Conservation (phyloP, 1,140 invertebrate genomes). For the Bombyx mandarina region DNA sequence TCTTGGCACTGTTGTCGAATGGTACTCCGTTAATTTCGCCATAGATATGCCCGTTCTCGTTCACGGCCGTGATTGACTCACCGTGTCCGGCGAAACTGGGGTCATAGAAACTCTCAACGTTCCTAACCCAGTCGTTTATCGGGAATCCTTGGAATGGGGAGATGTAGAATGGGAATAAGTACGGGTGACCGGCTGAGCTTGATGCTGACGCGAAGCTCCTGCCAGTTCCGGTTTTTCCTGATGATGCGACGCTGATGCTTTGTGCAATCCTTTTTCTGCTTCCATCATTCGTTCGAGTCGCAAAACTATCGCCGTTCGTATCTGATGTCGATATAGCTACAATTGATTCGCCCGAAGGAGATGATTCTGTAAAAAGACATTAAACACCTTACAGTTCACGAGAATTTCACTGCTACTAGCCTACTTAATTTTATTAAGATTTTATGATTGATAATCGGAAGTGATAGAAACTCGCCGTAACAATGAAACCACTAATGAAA, state of each 20-base stretch:
- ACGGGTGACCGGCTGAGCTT: slow-evolving; percentile 13
- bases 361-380: slow-evolving; percentile 20
- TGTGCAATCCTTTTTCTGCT: background rate
- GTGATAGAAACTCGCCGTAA: no score
- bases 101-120: slow-evolving; percentile 23
- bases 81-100: slow-evolving; percentile 17
- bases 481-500: no score
- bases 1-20: slow-evolving; percentile 24
- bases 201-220: slow-evolving; percentile 15
- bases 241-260: slow-evolving; percentile 14
- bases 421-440: no score
- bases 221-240: slow-evolving; percentile 12
- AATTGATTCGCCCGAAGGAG: slow-evolving; percentile 16
- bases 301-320: slow-evolving; percentile 18
- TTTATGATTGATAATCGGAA: no score
- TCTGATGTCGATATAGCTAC: slow-evolving; percentile 20
- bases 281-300: background rate
- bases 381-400: background rate
- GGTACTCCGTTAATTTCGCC: slow-evolving; percentile 25
- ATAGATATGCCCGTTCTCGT: slow-evolving; percentile 31
- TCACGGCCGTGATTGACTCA: slow-evolving; percentile 20
- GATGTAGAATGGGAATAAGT: slow-evolving; percentile 17
- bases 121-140: slow-evolving; percentile 17
- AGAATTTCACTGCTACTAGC: background rate
- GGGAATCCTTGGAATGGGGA: slow-evolving; percentile 14